Base-by-base conservation (phyloP, 30 jellyfish, hydroid and myxozoan genomes). In the Calvadosia cruxmelitensis region DNA sequence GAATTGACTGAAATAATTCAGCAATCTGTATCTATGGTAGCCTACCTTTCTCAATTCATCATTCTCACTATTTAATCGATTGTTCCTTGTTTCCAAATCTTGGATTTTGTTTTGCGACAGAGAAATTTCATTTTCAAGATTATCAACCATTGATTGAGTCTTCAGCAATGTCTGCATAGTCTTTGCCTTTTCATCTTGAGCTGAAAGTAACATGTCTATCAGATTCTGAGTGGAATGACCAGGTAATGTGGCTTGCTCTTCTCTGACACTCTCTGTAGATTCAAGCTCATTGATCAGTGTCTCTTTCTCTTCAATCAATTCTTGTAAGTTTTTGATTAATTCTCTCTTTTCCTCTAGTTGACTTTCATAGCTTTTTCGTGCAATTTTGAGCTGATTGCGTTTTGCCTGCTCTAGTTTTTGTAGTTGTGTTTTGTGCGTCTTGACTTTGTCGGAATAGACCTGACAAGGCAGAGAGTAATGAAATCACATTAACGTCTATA, bases 331-430 rank as follows among this genome's bases (percentile, higher is more conserved):
- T 35, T 49, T 79, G 25, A 80, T 75, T n/a, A 77, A 65, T 35
- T 87, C 80, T 48, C 68, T 85, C 57, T 87, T 87, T 31, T 87
- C 97, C 29, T 74, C 65, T 32, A 87, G 72, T 34, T 81, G 87
- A 3, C 50, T 69, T 73, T 87, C 97, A 67, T 75, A 74, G 0
- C 87, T 75, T 49, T 75, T 80, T 68, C 76, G 80, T 72, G 74
- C 48, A 20, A 80, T 74, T 67, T 87, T 87, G 34, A 87, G 57
- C 57, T 80, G 93, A 72, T 69, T 73, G 42, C 83, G 67, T 53
- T 73, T 80, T 31, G 86, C 80, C 61, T 80, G 81, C 49, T 80
- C 86, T 16, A 67, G 67, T 23, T 79, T 29, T 27, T 80, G 78
- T n/a, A 80, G 68, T 61, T 80, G 86, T 12, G 30, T 57, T 31